A percentile compares a stretch with the other conserved stretches of the same genome.
phyloP scores from a whole-genome alignment of 2,888 invertebrate species.

The Eupithecia vulgata region DNA sequence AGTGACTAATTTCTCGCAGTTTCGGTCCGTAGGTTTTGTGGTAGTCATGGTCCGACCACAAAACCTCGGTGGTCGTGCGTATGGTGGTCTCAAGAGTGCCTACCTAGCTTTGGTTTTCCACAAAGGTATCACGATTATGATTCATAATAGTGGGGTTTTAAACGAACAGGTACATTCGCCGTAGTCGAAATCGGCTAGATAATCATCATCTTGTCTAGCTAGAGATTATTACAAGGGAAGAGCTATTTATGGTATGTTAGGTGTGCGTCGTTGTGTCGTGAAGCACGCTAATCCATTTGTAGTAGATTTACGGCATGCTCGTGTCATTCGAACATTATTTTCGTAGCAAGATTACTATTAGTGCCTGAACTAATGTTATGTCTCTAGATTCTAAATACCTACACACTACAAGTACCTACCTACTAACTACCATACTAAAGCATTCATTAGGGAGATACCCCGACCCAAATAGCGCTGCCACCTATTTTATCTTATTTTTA shows the following conservation, averaged over 20 bases:
- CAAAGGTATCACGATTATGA: no score
- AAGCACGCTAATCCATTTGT: slow-evolving; percentile 3
- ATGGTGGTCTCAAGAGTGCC: no score
- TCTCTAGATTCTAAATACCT: background rate
- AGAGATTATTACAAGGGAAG: background rate
- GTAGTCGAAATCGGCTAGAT: background rate
- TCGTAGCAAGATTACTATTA: slow-evolving; percentile 13
- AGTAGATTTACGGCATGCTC: slow-evolving; percentile 19
- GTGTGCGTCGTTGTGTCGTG: background rate
- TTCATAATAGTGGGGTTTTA: background rate
- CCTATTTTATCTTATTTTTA: no score
- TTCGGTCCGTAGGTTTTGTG: no score
- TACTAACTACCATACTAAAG: no score
- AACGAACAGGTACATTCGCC: background rate
- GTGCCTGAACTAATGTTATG: slow-evolving; percentile 2
- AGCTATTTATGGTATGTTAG: background rate
- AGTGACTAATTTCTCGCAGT: no score
- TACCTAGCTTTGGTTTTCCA: no score
- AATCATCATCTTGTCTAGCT: background rate
- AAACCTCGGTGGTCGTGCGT: no score
- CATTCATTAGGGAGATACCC: background rate
- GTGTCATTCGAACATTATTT: slow-evolving; percentile 20
- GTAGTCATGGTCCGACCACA: no score
- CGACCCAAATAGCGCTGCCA: no score
- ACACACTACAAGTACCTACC: no score